Evolutionary conservation across 1,140 invertebrate species (phyloP), one percentile per base, ranked within the genome.

Genomic region (Branchinecta lindahli): DNA sequence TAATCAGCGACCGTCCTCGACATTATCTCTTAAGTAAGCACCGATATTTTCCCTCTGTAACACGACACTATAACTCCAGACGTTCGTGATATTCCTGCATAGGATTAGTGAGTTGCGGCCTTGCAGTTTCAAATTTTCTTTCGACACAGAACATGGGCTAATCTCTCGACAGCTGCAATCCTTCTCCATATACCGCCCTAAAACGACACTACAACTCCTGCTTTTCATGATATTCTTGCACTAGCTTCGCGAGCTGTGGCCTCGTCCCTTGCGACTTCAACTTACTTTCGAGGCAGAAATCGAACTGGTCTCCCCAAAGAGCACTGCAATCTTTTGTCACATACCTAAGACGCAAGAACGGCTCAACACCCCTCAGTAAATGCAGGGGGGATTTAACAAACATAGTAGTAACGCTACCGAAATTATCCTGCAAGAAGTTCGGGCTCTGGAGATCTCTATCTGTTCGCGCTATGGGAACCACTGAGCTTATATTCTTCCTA

Each of bases 331-430:
- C 75, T 33, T 81, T 73, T 66, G 81, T 77, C 72, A 80, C 81
- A 75, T 85, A 85, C 72, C 78, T 79, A 21, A 87, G 77, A 75
- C 84, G 84, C 44, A 90, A 78, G 18, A 83, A 82, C 67, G 88
- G 88, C 75, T 91, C 88, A 10, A 87, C 82, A 15, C 85, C 87
- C 68, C 87, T 80, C 73, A 91, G 81, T n/a, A 85, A 76, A 76
- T 89, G 86, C 3, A 89, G 67, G 71, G 81, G 81, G 71, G 80
- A 81, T 45, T 80, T 77, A 8, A 87, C 75, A 74, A 89, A 89
- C 80, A 89, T 83, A 66, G 85, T 81, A 72, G 84, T 86, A 15
- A 89, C 73, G 71, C 84, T 83, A 20, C 79, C 77, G 66, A 75
- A 72, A 45, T 75, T 73, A n/a, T 68, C 69, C 15, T 70, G 44